A percentile compares a stretch with the other conserved stretches of the same genome.
phyloP scores from a whole-genome alignment of 2,797 vertebrate species.

The Myripristis murdjan region DNA sequence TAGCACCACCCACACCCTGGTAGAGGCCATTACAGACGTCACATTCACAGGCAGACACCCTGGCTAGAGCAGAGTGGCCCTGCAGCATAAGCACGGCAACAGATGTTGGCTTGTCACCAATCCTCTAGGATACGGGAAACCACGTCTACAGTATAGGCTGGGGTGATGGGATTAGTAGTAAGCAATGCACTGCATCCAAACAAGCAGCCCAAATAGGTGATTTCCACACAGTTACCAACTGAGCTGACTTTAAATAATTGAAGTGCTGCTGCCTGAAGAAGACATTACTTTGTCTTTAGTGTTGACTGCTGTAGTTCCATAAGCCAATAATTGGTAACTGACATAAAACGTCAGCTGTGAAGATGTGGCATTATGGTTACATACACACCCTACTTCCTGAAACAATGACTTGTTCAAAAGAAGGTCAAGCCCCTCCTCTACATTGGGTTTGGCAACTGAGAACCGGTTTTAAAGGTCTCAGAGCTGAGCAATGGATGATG shows the following conservation, averaged over 20 bases:
- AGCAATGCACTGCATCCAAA: constrained; percentile 51
- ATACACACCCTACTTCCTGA: constrained; percentile 34
- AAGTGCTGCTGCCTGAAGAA: constrained; percentile 49
- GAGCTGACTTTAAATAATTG: constrained; percentile 65
- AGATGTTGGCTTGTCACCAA: constrained; percentile 66
- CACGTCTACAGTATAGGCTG: constrained; percentile 50
- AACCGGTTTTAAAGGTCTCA: constrained; percentile 35
- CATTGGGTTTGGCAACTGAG: constrained; percentile 3
- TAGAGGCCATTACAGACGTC: constrained; percentile 41
- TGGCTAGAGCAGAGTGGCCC: constrained; percentile 40
- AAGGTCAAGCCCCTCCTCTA: constrained; percentile 1
- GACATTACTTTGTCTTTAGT: constrained; percentile 54
- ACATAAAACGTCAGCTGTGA: constrained; percentile 60
- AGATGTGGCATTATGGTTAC: constrained; percentile 49
- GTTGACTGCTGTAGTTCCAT: constrained; percentile 42
- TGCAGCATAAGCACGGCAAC: constrained; percentile 58
- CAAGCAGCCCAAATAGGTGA: constrained; percentile 55
- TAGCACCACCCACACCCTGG: constrained; percentile 31
- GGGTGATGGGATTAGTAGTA: constrained; percentile 65
- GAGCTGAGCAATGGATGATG: constrained; percentile 6
- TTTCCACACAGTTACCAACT: constrained; percentile 58
- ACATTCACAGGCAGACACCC: constrained; percentile 46
- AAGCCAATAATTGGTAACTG: constrained; percentile 64
- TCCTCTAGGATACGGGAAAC: constrained; percentile 69
- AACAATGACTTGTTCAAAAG: constrained; percentile 25